Percentiles rank a stretch among this genome's conserved stretches.
Conservation (phyloP, 1,140 invertebrate genomes). For the Melitaea cinxia region DNA sequence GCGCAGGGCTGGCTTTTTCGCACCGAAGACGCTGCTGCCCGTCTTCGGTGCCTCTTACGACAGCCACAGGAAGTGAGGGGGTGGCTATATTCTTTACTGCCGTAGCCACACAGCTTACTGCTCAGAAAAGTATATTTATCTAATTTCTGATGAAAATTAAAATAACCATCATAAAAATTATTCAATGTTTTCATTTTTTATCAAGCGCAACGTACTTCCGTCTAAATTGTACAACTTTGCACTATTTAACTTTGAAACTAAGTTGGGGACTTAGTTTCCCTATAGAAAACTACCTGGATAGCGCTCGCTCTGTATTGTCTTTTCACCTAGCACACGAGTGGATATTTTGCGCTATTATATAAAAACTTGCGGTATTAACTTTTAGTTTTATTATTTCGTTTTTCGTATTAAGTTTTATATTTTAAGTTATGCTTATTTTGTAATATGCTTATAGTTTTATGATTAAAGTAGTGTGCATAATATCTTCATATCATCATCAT, state of each 20-base stretch:
- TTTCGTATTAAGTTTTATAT: background rate
- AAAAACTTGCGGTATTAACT: conserved; percentile 1
- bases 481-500: too few relatives aligned
- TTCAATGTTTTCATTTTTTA: conserved; percentile 53
- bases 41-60: too few relatives aligned
- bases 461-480: too few relatives aligned
- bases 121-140: too few relatives aligned
- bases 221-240: conserved; percentile 63
- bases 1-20: too few relatives aligned
- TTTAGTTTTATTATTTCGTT: background rate
- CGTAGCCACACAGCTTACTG: too few relatives aligned
- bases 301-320: conserved; percentile 42
- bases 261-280: conserved; percentile 40
- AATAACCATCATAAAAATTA: conserved; percentile 42
- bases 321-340: conserved; percentile 23
- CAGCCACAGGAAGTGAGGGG: too few relatives aligned
- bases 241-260: conserved; percentile 70
- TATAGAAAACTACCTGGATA: conserved; percentile 50
- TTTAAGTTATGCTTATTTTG: background rate
- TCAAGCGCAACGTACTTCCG: conserved; percentile 55
- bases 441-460: too few relatives aligned
- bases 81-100: too few relatives aligned
- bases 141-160: background rate
- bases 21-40: too few relatives aligned
- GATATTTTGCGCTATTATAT: conserved; percentile 15